Conservation (phyloP, 2,888 invertebrate genomes). For the Octonoba sinensis region DNA sequence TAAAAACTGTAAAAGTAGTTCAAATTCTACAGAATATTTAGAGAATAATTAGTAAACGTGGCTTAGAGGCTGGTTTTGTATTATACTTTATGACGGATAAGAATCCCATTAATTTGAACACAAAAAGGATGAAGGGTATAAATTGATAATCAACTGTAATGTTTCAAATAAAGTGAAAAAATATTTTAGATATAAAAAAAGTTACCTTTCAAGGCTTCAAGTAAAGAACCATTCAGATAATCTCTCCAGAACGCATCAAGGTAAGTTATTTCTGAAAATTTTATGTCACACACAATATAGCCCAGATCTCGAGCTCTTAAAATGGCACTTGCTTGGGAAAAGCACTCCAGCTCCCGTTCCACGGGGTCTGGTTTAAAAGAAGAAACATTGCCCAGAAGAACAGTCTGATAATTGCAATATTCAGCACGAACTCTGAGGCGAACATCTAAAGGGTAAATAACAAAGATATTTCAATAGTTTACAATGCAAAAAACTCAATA, state of each 20-base stretch:
- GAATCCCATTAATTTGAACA: too few relatives aligned
- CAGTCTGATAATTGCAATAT: constrained; percentile 68
- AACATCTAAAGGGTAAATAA: constrained; percentile 67
- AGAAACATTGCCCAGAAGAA: constrained; percentile 68
- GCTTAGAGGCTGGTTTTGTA: too few relatives aligned
- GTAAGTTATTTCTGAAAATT: constrained; percentile 70
- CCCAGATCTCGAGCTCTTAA: constrained; percentile 70
- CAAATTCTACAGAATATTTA: too few relatives aligned
- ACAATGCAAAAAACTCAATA: too few relatives aligned
- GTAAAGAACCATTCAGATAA: constrained; percentile 70
- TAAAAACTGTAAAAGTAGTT: too few relatives aligned
- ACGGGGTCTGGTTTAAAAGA: constrained; percentile 69
- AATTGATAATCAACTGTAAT: too few relatives aligned
- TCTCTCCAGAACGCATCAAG: constrained; percentile 71
- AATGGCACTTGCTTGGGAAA: constrained; percentile 69
- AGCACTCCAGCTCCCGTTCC: constrained; percentile 69
- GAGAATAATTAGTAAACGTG: too few relatives aligned
- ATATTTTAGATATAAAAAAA: neutral
- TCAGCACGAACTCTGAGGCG: constrained; percentile 69
- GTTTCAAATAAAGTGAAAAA: too few relatives aligned
- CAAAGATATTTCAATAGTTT: neutral
- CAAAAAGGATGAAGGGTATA: too few relatives aligned
- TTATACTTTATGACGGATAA: too few relatives aligned
- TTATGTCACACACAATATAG: constrained; percentile 70
- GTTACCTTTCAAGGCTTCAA: constrained; percentile 70